These are phyloP conservation scores for Arctopsyche grandis DNA, from an alignment of 1,140 invertebrate genomes.

Conservation along the genomic window DNA sequence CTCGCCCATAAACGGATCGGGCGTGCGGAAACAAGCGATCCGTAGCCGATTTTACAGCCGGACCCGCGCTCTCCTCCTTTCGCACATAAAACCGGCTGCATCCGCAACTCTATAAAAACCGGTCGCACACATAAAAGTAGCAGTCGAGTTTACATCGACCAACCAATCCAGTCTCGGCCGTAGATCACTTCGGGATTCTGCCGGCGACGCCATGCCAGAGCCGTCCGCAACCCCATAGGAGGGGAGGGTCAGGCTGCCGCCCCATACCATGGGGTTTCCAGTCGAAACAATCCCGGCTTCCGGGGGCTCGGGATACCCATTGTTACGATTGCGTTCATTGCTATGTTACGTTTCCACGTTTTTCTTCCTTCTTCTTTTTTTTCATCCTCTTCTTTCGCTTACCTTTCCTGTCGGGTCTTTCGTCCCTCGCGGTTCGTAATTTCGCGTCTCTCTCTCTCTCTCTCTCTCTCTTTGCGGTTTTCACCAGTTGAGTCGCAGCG, in stretches of 20 bases:
- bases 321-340: conserved; percentile 48
- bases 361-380: conserved; percentile 15
- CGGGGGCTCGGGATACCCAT: conserved; percentile 26
- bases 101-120: conserved; percentile 9
- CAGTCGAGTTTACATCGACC: conserved; percentile 10
- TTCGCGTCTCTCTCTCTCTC: not conserved
- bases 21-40: not conserved
- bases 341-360: conserved; percentile 14
- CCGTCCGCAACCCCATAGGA: not conserved
- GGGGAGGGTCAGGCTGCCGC: not conserved
- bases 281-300: conserved; percentile 50
- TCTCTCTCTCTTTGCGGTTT: not conserved
- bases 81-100: not conserved
- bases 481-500: not conserved
- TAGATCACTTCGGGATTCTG: conserved; percentile 49
- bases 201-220: conserved; percentile 21
- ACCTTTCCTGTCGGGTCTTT: not conserved
- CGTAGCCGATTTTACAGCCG: conserved; percentile 19
- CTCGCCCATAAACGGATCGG: not conserved
- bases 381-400: not conserved
- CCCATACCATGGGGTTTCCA: not conserved
- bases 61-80: not conserved
- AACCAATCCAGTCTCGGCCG: conserved; percentile 19
- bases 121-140: conserved; percentile 13
- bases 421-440: not conserved